Conservation (phyloP, 1,140 invertebrate genomes). For the Steinernema feltiae region DNA sequence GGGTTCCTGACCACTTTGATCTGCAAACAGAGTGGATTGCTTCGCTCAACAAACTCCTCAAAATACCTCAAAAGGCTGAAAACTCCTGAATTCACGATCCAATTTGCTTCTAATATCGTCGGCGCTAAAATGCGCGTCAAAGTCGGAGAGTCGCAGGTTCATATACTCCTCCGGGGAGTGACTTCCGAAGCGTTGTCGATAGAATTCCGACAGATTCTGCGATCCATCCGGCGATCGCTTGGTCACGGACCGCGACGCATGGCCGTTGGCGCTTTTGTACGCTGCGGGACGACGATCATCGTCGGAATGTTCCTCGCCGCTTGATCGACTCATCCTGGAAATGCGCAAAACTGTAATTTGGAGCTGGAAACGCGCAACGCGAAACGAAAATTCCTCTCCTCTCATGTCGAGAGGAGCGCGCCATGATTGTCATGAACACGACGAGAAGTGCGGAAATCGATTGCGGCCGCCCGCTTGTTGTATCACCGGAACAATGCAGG, state of each 20-base stretch:
- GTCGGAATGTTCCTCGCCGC: not conserved
- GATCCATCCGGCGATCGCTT: not conserved
- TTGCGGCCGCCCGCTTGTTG: too few species aligned
- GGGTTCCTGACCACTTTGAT: constrained; percentile 39
- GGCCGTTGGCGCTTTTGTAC: not conserved
- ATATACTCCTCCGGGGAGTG: constrained; percentile 39
- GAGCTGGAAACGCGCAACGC: not conserved
- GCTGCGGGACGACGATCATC: not conserved
- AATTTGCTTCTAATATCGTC: constrained; percentile 32
- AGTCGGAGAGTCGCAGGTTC: constrained; percentile 32
- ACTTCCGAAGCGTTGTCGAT: constrained; percentile 36
- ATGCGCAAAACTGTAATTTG: not conserved
- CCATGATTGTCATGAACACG: too few species aligned
- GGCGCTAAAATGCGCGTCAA: constrained; percentile 27
- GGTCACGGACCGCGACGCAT: not conserved
- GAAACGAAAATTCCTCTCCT: too few species aligned
- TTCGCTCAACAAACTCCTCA: not conserved
- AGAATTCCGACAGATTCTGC: constrained; percentile 3
- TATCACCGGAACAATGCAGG: too few species aligned
- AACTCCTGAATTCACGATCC: constrained; percentile 25
- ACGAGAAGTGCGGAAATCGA: too few species aligned
- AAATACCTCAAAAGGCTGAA: constrained; percentile 31
- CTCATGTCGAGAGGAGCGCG: too few species aligned
- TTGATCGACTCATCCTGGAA: not conserved
- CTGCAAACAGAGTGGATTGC: constrained; percentile 17